Conservation (phyloP, 2,113 vertebrate species). For the Bambusicola thoracicus region DNA sequence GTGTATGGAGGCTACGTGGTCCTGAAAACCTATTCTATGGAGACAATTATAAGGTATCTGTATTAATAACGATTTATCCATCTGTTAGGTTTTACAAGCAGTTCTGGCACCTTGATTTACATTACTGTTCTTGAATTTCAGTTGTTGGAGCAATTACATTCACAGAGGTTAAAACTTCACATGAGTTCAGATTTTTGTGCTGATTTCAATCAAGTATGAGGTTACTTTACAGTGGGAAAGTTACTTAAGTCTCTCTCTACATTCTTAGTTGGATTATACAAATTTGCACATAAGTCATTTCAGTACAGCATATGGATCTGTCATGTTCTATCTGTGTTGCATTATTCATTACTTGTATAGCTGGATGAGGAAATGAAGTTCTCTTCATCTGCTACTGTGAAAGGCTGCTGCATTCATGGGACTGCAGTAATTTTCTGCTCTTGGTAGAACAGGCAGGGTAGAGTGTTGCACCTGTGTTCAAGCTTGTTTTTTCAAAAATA, state of each 20-base stretch:
- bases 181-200: neutral
- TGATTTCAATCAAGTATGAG: neutral
- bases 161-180: neutral
- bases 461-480: neutral
- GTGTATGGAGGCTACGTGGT: neutral
- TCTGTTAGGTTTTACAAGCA: neutral
- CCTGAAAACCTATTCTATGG: neutral
- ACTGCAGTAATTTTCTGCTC: neutral
- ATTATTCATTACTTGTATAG: neutral
- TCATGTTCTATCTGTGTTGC: neutral
- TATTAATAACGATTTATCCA: neutral
- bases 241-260: neutral
- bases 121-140: neutral
- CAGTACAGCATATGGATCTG: neutral
- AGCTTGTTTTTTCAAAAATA: neutral
- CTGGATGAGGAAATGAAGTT: neutral
- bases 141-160: neutral
- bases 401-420: neutral
- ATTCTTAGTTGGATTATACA: neutral
- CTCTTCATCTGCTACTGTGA: neutral
- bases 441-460: neutral
- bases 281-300: rapidly evolving
- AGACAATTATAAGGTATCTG: neutral
- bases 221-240: neutral
- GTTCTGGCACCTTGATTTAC: neutral